Evolutionary conservation across 1,140 invertebrate species (phyloP).

Genomic region (Drosophila nikananu): DNA sequence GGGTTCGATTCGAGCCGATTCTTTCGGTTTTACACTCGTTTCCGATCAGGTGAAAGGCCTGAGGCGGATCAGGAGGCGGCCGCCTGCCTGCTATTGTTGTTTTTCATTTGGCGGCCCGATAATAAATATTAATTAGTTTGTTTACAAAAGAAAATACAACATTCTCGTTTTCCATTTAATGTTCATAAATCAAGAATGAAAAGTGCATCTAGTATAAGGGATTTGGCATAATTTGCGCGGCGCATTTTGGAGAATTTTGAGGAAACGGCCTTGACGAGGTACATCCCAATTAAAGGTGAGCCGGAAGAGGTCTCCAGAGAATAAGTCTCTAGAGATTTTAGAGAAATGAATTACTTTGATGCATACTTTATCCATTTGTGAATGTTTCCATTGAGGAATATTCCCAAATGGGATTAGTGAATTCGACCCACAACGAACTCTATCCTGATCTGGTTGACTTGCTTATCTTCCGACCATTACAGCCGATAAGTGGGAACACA

Average conservation of each 20-base stretch:
- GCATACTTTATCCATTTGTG: neutral
- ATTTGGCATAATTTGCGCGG: slow-evolving; percentile 49
- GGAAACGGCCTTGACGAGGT: slow-evolving; percentile 12
- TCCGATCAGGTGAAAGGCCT: slow-evolving; percentile 39
- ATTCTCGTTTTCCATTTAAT: slow-evolving; percentile 62
- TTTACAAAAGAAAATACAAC: slow-evolving; percentile 70
- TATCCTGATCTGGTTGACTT: slow-evolving; percentile 29
- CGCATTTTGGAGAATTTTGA: slow-evolving; percentile 40
- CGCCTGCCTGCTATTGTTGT: slow-evolving; percentile 34
- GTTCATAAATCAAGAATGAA: slow-evolving; percentile 55
- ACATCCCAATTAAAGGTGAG: slow-evolving; percentile 1
- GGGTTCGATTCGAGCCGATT: slow-evolving; percentile 43
- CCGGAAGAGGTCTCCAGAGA: slow-evolving; percentile 4
- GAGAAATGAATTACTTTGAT: too few species aligned
- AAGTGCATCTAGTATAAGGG: slow-evolving; percentile 67
- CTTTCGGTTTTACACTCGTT: slow-evolving; percentile 16
- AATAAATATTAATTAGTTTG: slow-evolving; percentile 81
- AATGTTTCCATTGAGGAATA: neutral
- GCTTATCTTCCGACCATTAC: slow-evolving; percentile 41
- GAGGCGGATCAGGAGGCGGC: slow-evolving; percentile 9
- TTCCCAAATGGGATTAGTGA: neutral
- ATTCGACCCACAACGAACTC: slow-evolving; percentile 19
- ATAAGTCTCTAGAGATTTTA: neutral
- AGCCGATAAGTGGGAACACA: slow-evolving; percentile 27
- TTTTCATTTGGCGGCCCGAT: slow-evolving; percentile 31